phyloP scores from a whole-genome alignment of 1,140 invertebrate genomes.

The Muscidifurax raptorellus region DNA sequence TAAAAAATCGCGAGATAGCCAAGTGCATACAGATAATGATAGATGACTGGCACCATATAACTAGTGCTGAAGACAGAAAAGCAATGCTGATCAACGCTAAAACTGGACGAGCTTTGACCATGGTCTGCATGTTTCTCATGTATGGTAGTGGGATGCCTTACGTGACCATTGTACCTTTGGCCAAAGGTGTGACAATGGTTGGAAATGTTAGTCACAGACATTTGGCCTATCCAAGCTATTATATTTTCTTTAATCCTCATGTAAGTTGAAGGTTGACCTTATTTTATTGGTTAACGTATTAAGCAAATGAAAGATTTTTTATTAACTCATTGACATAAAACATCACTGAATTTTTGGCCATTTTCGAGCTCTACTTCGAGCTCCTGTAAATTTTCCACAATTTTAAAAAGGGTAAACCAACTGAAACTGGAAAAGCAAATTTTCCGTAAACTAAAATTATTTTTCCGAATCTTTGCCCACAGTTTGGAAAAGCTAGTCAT shows the following conservation, averaged over 20 bases:
- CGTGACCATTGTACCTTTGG: constrained; percentile 51
- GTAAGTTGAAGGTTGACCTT: neutral
- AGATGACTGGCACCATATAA: constrained; percentile 53
- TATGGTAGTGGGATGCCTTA: constrained; percentile 56
- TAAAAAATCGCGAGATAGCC: neutral
- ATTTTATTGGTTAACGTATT: neutral
- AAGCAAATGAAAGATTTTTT: neutral
- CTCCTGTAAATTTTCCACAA: too few species aligned
- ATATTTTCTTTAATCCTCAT: constrained; percentile 56
- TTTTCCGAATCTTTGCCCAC: too few species aligned
- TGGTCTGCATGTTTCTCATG: constrained; percentile 46
- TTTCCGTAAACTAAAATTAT: too few species aligned
- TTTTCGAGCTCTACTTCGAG: too few species aligned
- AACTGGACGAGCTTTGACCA: constrained; percentile 49
- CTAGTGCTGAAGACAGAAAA: neutral
- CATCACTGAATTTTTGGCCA: too few species aligned
- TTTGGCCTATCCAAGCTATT: constrained; percentile 59
- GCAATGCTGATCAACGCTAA: constrained; percentile 52
- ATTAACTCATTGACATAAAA: too few species aligned
- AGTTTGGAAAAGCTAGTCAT: too few species aligned
- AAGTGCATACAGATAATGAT: constrained; percentile 54
- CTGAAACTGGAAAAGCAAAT: too few species aligned
- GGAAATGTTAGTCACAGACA: constrained; percentile 46
- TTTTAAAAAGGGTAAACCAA: too few species aligned
- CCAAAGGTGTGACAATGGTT: neutral